phyloP scores from a whole-genome alignment of 2,797 vertebrate species.

The Phataginus tricuspis region DNA sequence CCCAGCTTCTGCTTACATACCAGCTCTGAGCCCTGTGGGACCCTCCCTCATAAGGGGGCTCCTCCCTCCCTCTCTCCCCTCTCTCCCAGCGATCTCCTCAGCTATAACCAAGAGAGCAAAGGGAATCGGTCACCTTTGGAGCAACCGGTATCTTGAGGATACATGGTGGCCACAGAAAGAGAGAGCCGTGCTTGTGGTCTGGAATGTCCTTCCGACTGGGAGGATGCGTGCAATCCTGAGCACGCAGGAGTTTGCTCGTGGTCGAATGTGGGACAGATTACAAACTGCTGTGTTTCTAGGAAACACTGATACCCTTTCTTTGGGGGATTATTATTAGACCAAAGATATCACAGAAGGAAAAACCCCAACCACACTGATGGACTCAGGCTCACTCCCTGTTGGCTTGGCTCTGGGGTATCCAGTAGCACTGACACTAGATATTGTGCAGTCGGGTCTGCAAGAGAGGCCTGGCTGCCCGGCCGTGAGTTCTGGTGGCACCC shows the following conservation, averaged over 20 bases:
- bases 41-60: background rate
- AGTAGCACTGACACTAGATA: background rate
- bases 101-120: background rate
- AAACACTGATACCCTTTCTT: constrained; percentile 60
- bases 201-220: background rate
- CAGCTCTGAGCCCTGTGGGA: background rate
- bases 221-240: constrained; percentile 38
- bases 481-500: background rate
- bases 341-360: constrained; percentile 51
- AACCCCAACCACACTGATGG: background rate
- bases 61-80: background rate
- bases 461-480: background rate
- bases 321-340: constrained; percentile 70
- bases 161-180: constrained; percentile 58
- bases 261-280: constrained; percentile 59
- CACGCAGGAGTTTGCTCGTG: background rate
- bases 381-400: background rate
- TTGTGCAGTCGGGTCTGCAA: background rate
- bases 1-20: background rate
- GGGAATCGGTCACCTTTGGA: constrained; percentile 7
- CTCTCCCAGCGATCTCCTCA: background rate
- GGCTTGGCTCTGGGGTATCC: background rate
- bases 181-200: constrained; percentile 65
- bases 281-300: constrained; percentile 61
- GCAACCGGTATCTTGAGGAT: constrained; percentile 54